Evolutionary conservation across 2,888 invertebrate species (phyloP).

Genomic region (Laspeyria flexula): DNA sequence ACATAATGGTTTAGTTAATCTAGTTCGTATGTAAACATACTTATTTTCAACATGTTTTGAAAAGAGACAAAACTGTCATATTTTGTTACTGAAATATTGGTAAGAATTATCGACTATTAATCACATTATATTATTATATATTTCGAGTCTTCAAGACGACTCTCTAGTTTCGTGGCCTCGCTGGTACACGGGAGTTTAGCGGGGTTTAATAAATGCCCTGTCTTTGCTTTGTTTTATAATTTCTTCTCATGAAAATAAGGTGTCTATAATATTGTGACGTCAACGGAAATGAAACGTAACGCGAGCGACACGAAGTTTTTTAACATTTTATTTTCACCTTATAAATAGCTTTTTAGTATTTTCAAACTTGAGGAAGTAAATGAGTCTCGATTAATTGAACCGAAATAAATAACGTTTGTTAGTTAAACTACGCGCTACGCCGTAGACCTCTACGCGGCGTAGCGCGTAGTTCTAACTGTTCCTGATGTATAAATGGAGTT

Average conservation of each 20-base stretch:
- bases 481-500: not conserved
- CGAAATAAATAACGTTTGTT: too few species aligned
- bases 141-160: too few species aligned
- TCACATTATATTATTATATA: too few species aligned
- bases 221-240: conserved; percentile 71
- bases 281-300: conserved; percentile 59
- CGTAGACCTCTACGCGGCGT: too few species aligned
- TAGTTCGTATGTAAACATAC: too few species aligned
- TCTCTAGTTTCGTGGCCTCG: conserved; percentile 45
- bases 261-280: conserved; percentile 58
- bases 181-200: conserved; percentile 43
- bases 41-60: too few species aligned
- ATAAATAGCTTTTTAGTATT: conserved; percentile 39
- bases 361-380: conserved; percentile 12
- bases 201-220: conserved; percentile 69
- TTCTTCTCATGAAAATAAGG: conserved; percentile 57
- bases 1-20: too few species aligned
- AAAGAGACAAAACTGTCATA: too few species aligned
- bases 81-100: too few species aligned
- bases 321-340: conserved; percentile 35
- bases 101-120: too few species aligned
- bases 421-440: too few species aligned
- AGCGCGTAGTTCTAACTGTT: too few species aligned
- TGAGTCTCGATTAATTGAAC: not conserved
- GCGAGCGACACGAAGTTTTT: conserved; percentile 34